Conservation (phyloP, 2,888 invertebrate species). For the Cotesia congregata region DNA sequence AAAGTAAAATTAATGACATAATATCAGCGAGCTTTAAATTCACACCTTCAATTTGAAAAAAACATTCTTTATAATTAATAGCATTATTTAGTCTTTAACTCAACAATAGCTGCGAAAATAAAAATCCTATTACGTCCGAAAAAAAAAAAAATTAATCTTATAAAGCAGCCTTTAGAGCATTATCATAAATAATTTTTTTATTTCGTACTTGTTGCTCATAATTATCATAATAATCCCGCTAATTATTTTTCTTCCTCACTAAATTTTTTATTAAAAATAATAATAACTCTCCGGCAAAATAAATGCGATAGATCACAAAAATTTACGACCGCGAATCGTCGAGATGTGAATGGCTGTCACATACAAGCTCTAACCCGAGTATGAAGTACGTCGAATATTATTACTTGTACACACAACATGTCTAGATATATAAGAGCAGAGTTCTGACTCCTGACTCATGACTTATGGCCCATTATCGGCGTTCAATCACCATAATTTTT, state of each 20-base stretch:
- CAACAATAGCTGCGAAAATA: not conserved
- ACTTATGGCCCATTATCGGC: constrained; percentile 4
- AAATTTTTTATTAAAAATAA: not conserved
- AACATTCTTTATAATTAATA: not conserved
- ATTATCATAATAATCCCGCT: not conserved
- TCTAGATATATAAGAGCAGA: not conserved
- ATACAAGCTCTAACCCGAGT: constrained; percentile 26
- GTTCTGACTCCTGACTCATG: not conserved
- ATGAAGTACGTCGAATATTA: constrained; percentile 17
- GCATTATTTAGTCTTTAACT: not conserved
- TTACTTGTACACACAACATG: constrained; percentile 19
- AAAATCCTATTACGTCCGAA: not conserved
- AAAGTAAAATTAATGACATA: no score
- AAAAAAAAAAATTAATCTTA: not conserved
- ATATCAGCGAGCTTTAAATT: no score
- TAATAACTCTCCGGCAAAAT: not conserved
- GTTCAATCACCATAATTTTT: constrained; percentile 34
- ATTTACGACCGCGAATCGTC: not conserved
- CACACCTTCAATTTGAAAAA: no score
- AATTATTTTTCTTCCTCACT: not conserved
- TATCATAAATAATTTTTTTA: not conserved
- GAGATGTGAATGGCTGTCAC: constrained; percentile 36
- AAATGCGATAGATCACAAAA: not conserved
- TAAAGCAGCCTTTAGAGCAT: not conserved
- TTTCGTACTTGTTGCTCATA: not conserved